Conservation (phyloP, 2,888 invertebrate genomes). For the Seladonia tumulorum region DNA sequence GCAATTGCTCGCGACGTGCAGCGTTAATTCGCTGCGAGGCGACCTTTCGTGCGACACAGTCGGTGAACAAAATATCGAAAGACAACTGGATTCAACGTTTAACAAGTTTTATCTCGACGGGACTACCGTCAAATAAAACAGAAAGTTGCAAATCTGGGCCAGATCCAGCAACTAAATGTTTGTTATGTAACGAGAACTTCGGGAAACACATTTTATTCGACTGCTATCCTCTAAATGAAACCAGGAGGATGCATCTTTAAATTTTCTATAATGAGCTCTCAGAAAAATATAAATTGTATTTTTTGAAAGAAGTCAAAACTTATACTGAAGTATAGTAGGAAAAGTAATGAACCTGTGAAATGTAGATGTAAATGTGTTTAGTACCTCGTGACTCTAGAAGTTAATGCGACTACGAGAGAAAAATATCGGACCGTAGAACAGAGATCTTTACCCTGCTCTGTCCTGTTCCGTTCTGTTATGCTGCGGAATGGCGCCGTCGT, state of each 20-base stretch:
- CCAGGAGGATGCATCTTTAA: too few species aligned
- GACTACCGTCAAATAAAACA: too few species aligned
- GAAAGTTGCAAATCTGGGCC: too few species aligned
- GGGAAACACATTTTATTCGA: too few species aligned
- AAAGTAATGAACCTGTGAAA: neutral
- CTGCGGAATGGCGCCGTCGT: neutral
- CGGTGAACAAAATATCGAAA: neutral
- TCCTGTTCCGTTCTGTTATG: neutral
- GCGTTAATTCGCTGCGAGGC: conserved; percentile 57
- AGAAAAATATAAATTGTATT: neutral
- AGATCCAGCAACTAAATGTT: too few species aligned
- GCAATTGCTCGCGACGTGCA: conserved; percentile 64
- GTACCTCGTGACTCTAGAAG: too few species aligned
- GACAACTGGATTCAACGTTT: neutral
- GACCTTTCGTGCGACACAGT: conserved; percentile 37
- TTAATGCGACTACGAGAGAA: neutral
- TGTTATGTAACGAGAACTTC: too few species aligned
- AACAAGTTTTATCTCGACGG: too few species aligned
- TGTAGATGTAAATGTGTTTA: neutral
- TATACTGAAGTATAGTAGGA: neutral
- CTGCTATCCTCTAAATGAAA: too few species aligned
- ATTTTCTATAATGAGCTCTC: too few species aligned
- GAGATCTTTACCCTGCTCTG: neutral
- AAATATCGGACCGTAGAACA: neutral
- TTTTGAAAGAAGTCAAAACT: neutral